A percentile compares a stretch with the other conserved stretches of the same genome.
Conservation (phyloP, 2,797 vertebrate species). For the Chaenodraco wilsoni region DNA sequence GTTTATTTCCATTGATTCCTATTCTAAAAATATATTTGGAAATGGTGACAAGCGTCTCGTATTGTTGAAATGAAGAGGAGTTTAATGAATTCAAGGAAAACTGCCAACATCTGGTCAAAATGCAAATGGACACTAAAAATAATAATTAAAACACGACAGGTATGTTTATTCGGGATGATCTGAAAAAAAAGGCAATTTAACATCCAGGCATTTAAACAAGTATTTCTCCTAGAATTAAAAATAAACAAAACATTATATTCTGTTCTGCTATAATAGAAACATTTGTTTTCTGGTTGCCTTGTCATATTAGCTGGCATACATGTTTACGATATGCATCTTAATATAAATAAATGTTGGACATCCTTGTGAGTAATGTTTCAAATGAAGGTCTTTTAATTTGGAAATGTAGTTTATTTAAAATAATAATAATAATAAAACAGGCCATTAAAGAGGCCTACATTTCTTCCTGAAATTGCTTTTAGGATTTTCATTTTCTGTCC, state of each 20-base stretch:
- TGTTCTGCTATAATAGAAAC: not conserved
- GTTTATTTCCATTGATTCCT: not conserved
- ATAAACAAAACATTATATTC: constrained; percentile 1
- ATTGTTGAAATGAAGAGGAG: not conserved
- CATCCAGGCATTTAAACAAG: not conserved
- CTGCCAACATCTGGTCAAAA: not conserved
- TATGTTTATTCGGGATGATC: not conserved
- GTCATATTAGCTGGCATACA: not conserved
- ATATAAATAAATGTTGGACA: not conserved
- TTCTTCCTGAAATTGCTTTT: not conserved
- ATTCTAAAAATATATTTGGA: not conserved
- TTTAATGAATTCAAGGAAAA: constrained; percentile 2
- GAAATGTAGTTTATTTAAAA: not conserved
- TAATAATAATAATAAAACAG: too few species aligned
- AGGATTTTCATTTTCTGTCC: not conserved
- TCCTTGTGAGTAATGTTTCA: not conserved
- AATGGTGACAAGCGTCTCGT: not conserved
- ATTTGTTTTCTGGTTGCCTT: not conserved
- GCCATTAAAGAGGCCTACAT: not conserved
- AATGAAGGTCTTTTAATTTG: not conserved
- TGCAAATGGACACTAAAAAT: not conserved
- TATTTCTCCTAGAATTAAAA: not conserved
- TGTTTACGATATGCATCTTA: not conserved
- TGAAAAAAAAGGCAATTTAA: not conserved
- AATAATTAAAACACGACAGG: constrained; percentile 1